phyloP scores from a whole-genome alignment of 1,140 invertebrate genomes.

The Saccostrea cuccullata region DNA sequence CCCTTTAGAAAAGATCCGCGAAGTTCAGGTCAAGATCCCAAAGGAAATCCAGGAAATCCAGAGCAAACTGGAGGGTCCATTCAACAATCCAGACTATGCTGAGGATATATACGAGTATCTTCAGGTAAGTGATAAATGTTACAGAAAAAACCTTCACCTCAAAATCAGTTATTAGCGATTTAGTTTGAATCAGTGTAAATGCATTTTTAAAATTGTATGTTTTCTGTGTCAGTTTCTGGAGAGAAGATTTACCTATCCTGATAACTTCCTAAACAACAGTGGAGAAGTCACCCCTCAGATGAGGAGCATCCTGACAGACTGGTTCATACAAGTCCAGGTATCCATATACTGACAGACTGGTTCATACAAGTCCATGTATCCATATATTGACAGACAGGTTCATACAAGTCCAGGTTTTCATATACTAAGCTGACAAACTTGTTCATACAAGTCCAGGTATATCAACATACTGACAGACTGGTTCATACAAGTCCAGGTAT shows the following conservation, averaged over 20 bases:
- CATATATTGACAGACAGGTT: slow-evolving; percentile 75
- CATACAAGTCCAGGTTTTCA: slow-evolving; percentile 74
- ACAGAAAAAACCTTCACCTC: no score
- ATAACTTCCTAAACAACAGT: slow-evolving; percentile 61
- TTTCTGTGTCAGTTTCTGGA: slow-evolving; percentile 58
- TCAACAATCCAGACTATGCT: slow-evolving; percentile 65
- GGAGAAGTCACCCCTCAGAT: slow-evolving; percentile 68
- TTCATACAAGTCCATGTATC: slow-evolving; percentile 76
- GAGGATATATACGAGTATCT: slow-evolving; percentile 69
- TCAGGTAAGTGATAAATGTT: slow-evolving; percentile 52
- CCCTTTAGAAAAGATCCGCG: slow-evolving; percentile 41
- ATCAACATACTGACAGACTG: neutral
- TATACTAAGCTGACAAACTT: slow-evolving; percentile 75
- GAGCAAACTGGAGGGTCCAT: slow-evolving; percentile 51
- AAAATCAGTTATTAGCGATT: no score
- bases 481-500: no score
- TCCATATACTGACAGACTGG: slow-evolving; percentile 73
- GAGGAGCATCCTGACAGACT: slow-evolving; percentile 73
- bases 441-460: slow-evolving; percentile 77
- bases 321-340: slow-evolving; percentile 77
- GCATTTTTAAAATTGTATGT: neutral
- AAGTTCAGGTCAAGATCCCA: slow-evolving; percentile 56
- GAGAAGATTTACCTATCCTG: slow-evolving; percentile 49
- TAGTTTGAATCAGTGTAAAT: no score
- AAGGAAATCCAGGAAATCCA: slow-evolving; percentile 65